Conservation (phyloP, 2,888 invertebrate species). For the Philonicus albiceps region DNA sequence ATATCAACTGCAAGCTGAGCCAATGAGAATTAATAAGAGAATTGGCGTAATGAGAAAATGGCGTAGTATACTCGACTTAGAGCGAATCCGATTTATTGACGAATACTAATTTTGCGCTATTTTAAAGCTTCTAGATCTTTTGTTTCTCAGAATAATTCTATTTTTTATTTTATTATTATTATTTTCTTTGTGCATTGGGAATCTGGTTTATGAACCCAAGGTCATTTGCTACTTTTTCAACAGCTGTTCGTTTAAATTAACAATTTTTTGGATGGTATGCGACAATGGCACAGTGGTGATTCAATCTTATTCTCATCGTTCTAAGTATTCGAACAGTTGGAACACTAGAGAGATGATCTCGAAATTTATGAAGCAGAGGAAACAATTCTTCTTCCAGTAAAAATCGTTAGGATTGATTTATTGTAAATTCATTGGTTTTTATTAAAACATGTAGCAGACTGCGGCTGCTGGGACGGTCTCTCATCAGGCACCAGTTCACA, state of each 20-base stretch:
- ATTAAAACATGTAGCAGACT: background rate
- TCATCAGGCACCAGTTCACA: background rate
- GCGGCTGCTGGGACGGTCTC: background rate
- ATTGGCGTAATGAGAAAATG: background rate
- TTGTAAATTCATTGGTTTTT: background rate
- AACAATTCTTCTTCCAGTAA: background rate
- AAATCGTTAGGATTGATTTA: background rate
- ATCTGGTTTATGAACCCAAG: background rate
- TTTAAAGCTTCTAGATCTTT: background rate
- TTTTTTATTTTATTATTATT: too few species aligned
- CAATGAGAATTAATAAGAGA: background rate
- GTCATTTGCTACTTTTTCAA: background rate
- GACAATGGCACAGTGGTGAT: background rate
- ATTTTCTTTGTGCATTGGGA: background rate
- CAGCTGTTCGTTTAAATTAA: background rate
- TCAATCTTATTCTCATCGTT: background rate
- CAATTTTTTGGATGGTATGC: background rate
- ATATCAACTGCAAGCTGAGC: background rate
- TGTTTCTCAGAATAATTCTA: background rate
- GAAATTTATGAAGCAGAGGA: background rate
- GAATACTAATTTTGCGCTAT: background rate
- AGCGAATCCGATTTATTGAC: background rate
- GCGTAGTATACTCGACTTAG: background rate
- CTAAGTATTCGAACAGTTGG: background rate
- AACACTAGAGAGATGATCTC: background rate